These are phyloP conservation scores for Amiota communis DNA, from an alignment of 2,888 invertebrate genomes.

Conservation along the genomic window DNA sequence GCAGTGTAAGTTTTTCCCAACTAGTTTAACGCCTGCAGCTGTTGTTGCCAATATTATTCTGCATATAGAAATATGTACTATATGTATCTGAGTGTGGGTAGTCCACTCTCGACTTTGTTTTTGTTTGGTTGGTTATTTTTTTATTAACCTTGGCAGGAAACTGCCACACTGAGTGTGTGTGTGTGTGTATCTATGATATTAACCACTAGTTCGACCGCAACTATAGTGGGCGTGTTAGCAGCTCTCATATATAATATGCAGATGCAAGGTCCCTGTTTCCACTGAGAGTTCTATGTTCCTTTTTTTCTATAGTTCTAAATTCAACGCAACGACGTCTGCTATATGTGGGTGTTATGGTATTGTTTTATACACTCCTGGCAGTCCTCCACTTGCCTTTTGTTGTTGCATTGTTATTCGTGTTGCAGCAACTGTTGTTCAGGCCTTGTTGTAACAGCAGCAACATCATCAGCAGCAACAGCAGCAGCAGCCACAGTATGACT, in stretches of 20 bases:
- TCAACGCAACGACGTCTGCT: background rate
- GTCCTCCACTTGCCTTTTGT: conserved; percentile 10
- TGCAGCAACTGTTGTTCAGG: background rate
- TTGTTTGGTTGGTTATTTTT: conserved; percentile 1
- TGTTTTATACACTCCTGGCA: background rate
- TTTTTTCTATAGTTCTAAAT: background rate
- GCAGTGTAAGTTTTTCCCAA: too few species aligned
- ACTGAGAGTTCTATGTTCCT: background rate
- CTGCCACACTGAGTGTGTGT: background rate
- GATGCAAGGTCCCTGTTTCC: conserved; percentile 7
- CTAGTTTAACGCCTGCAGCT: conserved; percentile 7
- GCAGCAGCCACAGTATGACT: conserved; percentile 36
- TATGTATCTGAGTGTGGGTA: background rate
- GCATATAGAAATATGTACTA: background rate
- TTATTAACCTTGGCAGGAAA: conserved; percentile 22
- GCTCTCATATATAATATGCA: conserved; percentile 36
- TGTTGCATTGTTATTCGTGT: conserved; percentile 16
- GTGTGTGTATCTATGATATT: conserved; percentile 24
- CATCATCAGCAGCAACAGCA: background rate
- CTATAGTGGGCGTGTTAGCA: background rate
- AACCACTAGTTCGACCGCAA: conserved; percentile 22
- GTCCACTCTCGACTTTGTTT: conserved; percentile 1
- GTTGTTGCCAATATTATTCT: conserved; percentile 2
- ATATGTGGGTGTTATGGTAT: background rate
- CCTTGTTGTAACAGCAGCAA: background rate